Conservation (phyloP, 2,888 invertebrate genomes). For the Hipparchia semele region DNA sequence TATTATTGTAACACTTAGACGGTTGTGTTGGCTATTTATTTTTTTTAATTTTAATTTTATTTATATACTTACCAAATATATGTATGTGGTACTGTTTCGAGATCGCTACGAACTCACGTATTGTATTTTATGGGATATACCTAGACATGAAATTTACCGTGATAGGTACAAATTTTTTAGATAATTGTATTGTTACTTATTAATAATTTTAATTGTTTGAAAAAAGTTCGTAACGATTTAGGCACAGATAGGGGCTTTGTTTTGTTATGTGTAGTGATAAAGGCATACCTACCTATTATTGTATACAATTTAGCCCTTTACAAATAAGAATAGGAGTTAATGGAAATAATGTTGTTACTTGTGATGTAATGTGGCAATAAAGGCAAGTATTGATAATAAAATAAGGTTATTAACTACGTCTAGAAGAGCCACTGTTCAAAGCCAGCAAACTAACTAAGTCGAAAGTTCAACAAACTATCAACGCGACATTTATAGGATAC, state of each 20-base stretch:
- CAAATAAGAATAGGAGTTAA: neutral
- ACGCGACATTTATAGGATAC: too few species aligned
- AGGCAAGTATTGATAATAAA: neutral
- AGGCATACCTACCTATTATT: neutral
- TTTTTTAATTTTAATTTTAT: slow-evolving; percentile 76
- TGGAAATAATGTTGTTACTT: neutral
- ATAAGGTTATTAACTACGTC: neutral
- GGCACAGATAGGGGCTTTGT: slow-evolving; percentile 35
- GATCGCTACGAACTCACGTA: slow-evolving; percentile 36
- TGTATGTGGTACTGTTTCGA: slow-evolving; percentile 38
- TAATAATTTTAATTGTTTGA: slow-evolving; percentile 19
- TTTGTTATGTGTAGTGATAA: slow-evolving; percentile 33
- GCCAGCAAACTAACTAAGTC: neutral
- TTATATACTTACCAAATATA: slow-evolving; percentile 63
- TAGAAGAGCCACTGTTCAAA: neutral
- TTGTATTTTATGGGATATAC: slow-evolving; percentile 14
- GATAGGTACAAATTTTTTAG: slow-evolving; percentile 41
- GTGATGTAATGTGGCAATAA: neutral
- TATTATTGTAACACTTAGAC: slow-evolving; percentile 60
- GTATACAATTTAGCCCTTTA: neutral
- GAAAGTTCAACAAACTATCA: too few species aligned
- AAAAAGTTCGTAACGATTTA: slow-evolving; percentile 35
- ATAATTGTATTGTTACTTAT: slow-evolving; percentile 36
- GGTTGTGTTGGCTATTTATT: slow-evolving; percentile 82
- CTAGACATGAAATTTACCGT: slow-evolving; percentile 18